Base-by-base conservation (phyloP, 2,888 invertebrate species). In the Scelioninae gen. 1 region DNA sequence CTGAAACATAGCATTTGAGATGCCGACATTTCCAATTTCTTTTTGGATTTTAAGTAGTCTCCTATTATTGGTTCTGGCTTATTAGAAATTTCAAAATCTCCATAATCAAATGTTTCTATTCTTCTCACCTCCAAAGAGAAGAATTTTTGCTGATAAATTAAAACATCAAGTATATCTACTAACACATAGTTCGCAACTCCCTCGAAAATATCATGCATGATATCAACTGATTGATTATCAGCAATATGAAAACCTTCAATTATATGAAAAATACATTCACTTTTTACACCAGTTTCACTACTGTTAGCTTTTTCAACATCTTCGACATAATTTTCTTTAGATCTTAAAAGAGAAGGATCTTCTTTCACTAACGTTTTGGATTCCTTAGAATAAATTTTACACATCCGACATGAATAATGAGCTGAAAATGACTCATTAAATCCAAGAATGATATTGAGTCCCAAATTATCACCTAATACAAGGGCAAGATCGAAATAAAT, bases 381-480 rank as follows among this genome's bases (percentile, higher is more conserved):
- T 38, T 49, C 49, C 7, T 13, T 34, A 1, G 34, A 49, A 10
- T 34, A 15, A 9, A 65, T 23, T 7, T 4, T n/a, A 23, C 60
- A 60, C 4, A 71, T 51, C 34, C 71, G 38, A 40, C 71, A 71
- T 8, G 56, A 58, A 69, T 56, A 47, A 34, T 47, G 40, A 6
- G 69, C 34, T 9, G 15, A 16, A 49, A 69, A 69, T 11, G 60
- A 60, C n/a, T 60, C 60, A 1, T 51, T 31, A 13, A 45, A 71
- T 8, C 71, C 71, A 34, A 71, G 13, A 15, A 71, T 49, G 11
- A 60, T 60, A 11, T 71, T 71, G 0, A 71, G 23, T 9, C 72
- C 72, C 5, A 74, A 16, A 74, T 74, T 74, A 9, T 55, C 63
- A 5, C 63, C 72, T 13, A 74, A 16, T 9, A 74, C n/a, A 5